Conservation (phyloP, 2,888 invertebrate species). For the Pammene fasciana region DNA sequence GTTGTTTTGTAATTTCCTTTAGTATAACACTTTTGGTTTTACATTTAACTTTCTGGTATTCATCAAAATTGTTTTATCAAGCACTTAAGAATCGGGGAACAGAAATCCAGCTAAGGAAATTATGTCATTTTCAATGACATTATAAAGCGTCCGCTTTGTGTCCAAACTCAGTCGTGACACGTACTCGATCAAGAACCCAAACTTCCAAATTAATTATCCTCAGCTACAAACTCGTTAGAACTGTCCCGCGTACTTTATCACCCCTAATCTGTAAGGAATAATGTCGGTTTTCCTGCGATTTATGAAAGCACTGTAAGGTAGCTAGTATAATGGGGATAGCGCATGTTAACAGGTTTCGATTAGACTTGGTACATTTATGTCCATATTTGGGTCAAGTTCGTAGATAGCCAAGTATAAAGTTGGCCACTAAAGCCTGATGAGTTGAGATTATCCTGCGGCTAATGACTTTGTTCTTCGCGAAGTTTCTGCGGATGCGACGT, state of each 20-base stretch:
- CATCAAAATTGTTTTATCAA: no score
- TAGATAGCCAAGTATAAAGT: constrained; percentile 16
- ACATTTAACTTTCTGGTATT: no score
- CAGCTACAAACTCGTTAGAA: constrained; percentile 27
- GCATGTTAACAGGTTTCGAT: constrained; percentile 36
- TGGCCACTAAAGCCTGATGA: constrained; percentile 23
- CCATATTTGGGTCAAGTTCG: constrained; percentile 34
- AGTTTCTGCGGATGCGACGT: constrained; percentile 18
- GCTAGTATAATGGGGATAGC: constrained; percentile 10
- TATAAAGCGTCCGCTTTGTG: constrained; percentile 11
- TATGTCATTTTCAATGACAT: neutral
- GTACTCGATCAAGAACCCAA: constrained; percentile 28
- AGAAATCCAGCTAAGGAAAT: neutral
- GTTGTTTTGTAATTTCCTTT: no score
- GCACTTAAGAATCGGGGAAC: neutral
- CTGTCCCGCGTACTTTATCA: neutral
- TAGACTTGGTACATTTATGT: constrained; percentile 25
- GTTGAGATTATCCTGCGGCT: constrained; percentile 25
- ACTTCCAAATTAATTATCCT: constrained; percentile 38
- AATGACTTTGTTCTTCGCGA: constrained; percentile 32
- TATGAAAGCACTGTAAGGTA: neutral
- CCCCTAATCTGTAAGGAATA: constrained; percentile 7
- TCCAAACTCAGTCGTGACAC: constrained; percentile 23
- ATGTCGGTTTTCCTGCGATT: constrained; percentile 2
- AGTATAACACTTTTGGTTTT: no score